phyloP scores from a whole-genome alignment of 2,113 vertebrate species.

The Corythornis vintsioides region DNA sequence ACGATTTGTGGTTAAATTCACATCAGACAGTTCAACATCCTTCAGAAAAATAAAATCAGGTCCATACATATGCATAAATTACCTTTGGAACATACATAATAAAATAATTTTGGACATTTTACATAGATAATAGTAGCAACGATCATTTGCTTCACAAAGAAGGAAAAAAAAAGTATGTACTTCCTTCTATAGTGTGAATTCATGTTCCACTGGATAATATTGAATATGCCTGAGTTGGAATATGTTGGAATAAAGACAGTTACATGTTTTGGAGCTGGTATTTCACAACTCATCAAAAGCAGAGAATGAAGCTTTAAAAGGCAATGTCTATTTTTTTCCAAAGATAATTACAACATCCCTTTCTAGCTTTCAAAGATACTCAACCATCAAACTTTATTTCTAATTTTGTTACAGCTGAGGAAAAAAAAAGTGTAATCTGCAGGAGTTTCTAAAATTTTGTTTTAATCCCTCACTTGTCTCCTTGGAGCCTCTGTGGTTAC shows the following conservation, averaged over 20 bases:
- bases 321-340: neutral
- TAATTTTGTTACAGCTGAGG: neutral
- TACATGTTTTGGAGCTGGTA: constrained; percentile 29
- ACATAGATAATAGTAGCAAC: neutral
- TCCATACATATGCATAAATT: neutral
- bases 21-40: neutral
- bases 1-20: neutral
- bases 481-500: neutral
- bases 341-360: neutral
- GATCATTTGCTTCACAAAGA: neutral
- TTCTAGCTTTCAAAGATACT: neutral
- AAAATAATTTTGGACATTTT: neutral
- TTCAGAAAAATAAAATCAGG: neutral
- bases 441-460: neutral
- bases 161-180: neutral
- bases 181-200: neutral
- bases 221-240: neutral
- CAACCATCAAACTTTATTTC: neutral
- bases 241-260: neutral
- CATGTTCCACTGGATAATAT: neutral
- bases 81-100: neutral
- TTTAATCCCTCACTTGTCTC: neutral
- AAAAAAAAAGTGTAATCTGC: neutral
- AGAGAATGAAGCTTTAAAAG: constrained; percentile 7
- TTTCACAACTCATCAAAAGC: constrained; percentile 27